These are phyloP conservation scores for Dendronephthya gigantea DNA, from an alignment of 64 coral and sea anemone genomes.

Conservation along the genomic window DNA sequence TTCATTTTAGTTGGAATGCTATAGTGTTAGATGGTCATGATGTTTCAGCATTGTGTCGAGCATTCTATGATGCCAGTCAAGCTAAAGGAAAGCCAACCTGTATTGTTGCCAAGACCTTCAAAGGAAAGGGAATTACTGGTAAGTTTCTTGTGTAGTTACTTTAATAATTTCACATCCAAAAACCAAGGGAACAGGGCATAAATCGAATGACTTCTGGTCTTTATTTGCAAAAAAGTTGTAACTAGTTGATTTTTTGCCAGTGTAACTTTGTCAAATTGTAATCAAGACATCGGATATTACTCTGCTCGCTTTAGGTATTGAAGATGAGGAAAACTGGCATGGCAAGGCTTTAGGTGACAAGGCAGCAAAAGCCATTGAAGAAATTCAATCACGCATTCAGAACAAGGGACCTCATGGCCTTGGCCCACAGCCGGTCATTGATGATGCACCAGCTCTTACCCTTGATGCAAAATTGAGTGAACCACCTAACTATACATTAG, in stretches of 20 bases:
- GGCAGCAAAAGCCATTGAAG: constrained; percentile 23
- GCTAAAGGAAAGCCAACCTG: constrained; percentile 56
- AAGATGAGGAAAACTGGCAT: constrained; percentile 78
- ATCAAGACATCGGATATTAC: not conserved
- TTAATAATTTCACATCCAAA: too few species aligned
- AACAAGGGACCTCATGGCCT: constrained; percentile 11
- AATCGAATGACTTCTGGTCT: too few species aligned
- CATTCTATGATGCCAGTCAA: constrained; percentile 59
- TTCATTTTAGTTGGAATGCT: constrained; percentile 43
- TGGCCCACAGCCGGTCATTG: constrained; percentile 45
- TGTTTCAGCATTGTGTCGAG: constrained; percentile 55
- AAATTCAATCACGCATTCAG: constrained; percentile 28
- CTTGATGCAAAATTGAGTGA: constrained; percentile 39
- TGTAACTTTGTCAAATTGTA: not conserved
- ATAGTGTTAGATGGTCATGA: constrained; percentile 85
- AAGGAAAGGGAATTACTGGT: constrained; percentile 82
- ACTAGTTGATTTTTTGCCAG: too few species aligned
- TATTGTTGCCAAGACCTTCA: constrained; percentile 80
- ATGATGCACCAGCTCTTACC: constrained; percentile 38
- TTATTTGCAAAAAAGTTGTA: too few species aligned
- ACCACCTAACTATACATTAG: constrained; percentile 69
- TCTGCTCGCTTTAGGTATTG: constrained; percentile 40
- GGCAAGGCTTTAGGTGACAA: constrained; percentile 75
- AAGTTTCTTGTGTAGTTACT: not conserved
- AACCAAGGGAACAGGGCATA: too few species aligned